phyloP scores from a whole-genome alignment of 37 sponge, comb jelly and placozoan species.

The Axinella damicornis region DNA sequence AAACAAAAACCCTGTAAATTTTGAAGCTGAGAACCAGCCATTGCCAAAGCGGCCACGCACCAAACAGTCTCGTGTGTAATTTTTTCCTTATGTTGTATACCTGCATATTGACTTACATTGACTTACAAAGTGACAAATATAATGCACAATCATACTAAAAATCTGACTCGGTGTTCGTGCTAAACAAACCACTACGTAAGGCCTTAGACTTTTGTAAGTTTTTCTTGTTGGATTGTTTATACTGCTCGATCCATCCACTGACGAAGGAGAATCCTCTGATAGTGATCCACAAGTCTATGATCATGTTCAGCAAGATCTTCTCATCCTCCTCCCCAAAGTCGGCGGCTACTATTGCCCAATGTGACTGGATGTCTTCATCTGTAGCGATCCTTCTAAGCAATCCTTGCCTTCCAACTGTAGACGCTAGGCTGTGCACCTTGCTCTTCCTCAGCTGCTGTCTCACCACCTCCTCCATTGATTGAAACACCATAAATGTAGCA shows the following conservation, averaged over 20 bases:
- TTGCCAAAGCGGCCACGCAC: background rate
- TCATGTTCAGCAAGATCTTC: background rate
- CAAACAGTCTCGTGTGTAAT: background rate
- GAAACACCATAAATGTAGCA: constrained; percentile 10
- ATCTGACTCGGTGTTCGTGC: too few relatives aligned
- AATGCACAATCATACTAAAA: too few relatives aligned
- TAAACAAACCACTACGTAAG: background rate
- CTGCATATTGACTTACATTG: too few relatives aligned
- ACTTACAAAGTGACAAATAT: too few relatives aligned
- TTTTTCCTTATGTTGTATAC: too few relatives aligned
- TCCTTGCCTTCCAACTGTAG: too few relatives aligned
- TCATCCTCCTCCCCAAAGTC: constrained; percentile 11
- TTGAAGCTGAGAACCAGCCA: background rate
- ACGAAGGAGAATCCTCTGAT: constrained; percentile 51
- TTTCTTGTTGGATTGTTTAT: constrained; percentile 45
- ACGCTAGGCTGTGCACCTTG: too few relatives aligned
- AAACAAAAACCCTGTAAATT: background rate
- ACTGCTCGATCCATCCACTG: constrained; percentile 42
- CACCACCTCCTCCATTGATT: constrained; percentile 19
- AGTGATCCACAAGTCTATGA: constrained; percentile 33
- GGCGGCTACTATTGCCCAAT: background rate
- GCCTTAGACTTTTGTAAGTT: constrained; percentile 44
- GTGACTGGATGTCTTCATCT: constrained; percentile 1
- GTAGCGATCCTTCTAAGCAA: background rate
- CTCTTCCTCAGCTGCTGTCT: background rate